phyloP scores from a whole-genome alignment of 2,797 vertebrate genomes.

The Melanotaenia pygmaea region DNA sequence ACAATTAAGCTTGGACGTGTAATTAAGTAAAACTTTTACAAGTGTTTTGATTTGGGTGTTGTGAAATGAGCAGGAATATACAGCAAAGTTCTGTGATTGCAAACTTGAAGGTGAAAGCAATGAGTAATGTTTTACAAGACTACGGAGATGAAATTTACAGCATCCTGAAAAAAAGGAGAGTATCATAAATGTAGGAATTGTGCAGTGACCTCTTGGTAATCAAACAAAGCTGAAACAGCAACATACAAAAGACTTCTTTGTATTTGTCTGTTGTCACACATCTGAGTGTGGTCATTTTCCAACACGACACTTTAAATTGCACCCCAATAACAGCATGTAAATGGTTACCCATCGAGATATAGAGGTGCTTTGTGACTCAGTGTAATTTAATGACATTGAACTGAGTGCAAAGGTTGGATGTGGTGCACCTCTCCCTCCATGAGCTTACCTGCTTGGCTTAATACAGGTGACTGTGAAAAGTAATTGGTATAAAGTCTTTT shows the following conservation, averaged over 20 bases:
- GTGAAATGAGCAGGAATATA: constrained; percentile 36
- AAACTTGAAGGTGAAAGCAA: constrained; percentile 74
- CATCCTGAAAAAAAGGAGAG: constrained; percentile 53
- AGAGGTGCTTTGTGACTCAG: constrained; percentile 41
- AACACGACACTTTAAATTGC: constrained; percentile 47
- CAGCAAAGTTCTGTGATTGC: constrained; percentile 53
- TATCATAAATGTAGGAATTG: constrained; percentile 62
- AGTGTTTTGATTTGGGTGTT: constrained; percentile 51
- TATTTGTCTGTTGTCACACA: constrained; percentile 41
- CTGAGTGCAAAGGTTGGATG: constrained; percentile 57
- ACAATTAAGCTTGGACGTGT: constrained; percentile 68
- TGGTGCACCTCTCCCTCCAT: constrained; percentile 40
- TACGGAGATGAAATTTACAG: constrained; percentile 70
- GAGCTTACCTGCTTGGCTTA: constrained; percentile 52
- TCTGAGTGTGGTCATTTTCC: constrained; percentile 42
- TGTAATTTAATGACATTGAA: constrained; percentile 61
- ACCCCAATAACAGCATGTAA: constrained; percentile 57
- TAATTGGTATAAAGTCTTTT: constrained; percentile 43
- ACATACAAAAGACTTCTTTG: constrained; percentile 42
- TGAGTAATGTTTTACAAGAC: constrained; percentile 74
- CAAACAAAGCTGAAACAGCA: constrained; percentile 11
- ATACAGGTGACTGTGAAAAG: constrained; percentile 58
- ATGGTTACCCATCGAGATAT: constrained; percentile 52
- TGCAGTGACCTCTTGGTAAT: constrained; percentile 56
- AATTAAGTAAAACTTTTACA: constrained; percentile 73